phyloP scores from a whole-genome alignment of 2,888 invertebrate genomes.

The Cyrtodaria siliqua region DNA sequence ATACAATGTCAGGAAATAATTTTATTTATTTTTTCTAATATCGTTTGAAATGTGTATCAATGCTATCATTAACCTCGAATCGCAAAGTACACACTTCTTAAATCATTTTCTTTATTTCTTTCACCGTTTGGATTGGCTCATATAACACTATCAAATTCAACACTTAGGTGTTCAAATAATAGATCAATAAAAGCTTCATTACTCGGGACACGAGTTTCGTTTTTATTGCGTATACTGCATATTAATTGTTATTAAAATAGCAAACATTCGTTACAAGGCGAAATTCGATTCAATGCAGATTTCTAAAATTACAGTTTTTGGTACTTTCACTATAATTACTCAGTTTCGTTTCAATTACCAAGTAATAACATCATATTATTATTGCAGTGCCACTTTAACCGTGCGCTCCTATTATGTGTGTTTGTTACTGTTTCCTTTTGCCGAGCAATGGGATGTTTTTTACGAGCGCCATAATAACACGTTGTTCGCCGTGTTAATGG shows the following conservation, averaged over 20 bases:
- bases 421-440: conserved; percentile 34
- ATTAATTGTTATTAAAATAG: conserved; percentile 21
- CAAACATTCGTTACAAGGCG: conserved; percentile 26
- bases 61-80: no score
- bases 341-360: conserved; percentile 43
- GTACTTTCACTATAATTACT: conserved; percentile 21
- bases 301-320: conserved; percentile 30
- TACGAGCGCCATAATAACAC: conserved; percentile 52
- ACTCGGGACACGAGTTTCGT: not conserved
- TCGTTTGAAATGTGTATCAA: no score
- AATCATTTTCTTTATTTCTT: no score
- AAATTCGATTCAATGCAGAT: conserved; percentile 19
- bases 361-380: conserved; percentile 19
- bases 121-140: not conserved
- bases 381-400: not conserved
- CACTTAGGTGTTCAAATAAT: not conserved
- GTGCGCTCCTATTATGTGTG: conserved; percentile 38
- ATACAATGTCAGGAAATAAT: no score
- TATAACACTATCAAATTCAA: not conserved
- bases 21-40: no score
- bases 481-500: conserved; percentile 31
- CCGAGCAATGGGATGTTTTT: conserved; percentile 28
- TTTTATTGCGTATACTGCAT: conserved; percentile 6
- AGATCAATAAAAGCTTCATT: conserved; percentile 4
- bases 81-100: no score